Evolutionary conservation across 2,797 vertebrate genomes (phyloP), one percentile per base, ranked within the genome.

Genomic region (Danio albolineatus): DNA sequence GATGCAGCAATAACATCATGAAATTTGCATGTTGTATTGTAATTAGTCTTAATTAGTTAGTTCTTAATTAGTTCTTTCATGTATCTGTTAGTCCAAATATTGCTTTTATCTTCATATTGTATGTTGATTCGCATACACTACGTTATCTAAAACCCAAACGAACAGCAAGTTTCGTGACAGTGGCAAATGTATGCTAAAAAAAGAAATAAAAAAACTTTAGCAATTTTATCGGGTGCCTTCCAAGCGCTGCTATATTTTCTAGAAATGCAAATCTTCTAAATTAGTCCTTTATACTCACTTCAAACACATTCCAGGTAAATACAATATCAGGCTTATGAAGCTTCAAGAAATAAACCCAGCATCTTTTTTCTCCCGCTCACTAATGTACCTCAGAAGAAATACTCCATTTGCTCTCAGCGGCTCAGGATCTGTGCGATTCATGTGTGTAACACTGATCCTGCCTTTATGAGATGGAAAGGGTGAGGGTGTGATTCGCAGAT

Each of bases 321-420:
- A 46, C 36, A 78, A 70, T 59, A 70, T 48, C 53, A 59, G 53
- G 19, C 61, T 56, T 66, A 59, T 75, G 46, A 75, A 51, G 59
- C 73, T 75, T 17, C n/a, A 6, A 28, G n/a, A 77, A 77, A 59
- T 57, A 69, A 77, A 66, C 43, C 28, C 46, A 17, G 6, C 2
- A 0, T 38, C 44, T 53, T 64, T 48, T 41, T 36, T 7, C 17
- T 19, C 51, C 7, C 16, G 0, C 21, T 60, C 51, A 67, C 74
- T 78, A 78, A 78, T 70, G 65, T 61, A 70, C 44, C 76, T 41
- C 66, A 71, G 57, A 61, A 79, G 48, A 79, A 43, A 46, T 38
- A 57, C 49, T 62, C 57, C 39, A 21, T 79, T 79, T 72, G 57
- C 77, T 71, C 66, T 39, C n/a, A 41, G 17, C 2, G 5, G 36